phyloP scores from a whole-genome alignment of 1,140 invertebrate genomes.

The Macrocentrus cingulum region DNA sequence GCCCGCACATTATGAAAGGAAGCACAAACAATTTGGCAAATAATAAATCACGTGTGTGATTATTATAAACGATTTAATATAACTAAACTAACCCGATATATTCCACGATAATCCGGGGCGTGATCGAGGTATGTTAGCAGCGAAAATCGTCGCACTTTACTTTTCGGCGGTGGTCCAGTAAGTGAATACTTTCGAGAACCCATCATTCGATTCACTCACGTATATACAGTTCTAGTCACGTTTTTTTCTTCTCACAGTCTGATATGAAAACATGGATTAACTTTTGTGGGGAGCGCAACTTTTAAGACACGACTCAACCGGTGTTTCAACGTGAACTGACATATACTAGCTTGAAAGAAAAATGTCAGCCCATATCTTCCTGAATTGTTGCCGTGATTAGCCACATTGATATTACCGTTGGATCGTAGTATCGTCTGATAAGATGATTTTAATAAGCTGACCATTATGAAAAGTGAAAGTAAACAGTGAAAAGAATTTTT shows the following conservation, averaged over 20 bases:
- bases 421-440: background rate
- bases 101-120: slow-evolving; percentile 39
- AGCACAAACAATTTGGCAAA: too few species aligned
- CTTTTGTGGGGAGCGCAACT: too few species aligned
- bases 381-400: slow-evolving; percentile 6
- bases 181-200: slow-evolving; percentile 30
- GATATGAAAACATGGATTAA: too few species aligned
- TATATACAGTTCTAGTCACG: too few species aligned
- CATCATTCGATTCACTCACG: slow-evolving; percentile 7
- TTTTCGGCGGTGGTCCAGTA: slow-evolving; percentile 5
- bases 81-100: slow-evolving; percentile 41
- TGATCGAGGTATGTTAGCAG: slow-evolving; percentile 42
- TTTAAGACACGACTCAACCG: slow-evolving; percentile 7
- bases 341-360: background rate
- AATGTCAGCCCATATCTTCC: background rate
- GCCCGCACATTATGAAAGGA: too few species aligned
- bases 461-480: background rate
- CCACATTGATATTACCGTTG: slow-evolving; percentile 10
- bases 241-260: too few species aligned
- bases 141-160: slow-evolving; percentile 41
- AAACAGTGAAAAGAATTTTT: background rate
- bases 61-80: too few species aligned
- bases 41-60: too few species aligned
- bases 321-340: slow-evolving; percentile 21
- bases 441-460: background rate